Conservation (phyloP, 2,113 vertebrate species). For the Columbina picui region DNA sequence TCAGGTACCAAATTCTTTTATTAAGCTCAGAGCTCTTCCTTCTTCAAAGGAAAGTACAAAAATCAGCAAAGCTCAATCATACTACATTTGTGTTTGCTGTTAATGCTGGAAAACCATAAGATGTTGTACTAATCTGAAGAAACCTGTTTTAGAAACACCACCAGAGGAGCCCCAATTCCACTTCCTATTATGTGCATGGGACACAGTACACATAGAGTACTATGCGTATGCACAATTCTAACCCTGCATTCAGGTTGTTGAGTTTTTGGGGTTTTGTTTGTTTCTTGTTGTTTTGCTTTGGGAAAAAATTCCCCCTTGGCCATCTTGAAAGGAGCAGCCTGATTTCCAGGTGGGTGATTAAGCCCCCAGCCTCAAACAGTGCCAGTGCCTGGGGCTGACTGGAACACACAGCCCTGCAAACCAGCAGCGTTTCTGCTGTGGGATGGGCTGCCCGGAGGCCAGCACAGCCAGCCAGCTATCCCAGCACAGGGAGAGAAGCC, state of each 20-base stretch:
- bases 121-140: neutral
- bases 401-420: neutral
- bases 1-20: neutral
- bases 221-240: neutral
- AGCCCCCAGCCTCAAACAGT: neutral
- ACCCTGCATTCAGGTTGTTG: neutral
- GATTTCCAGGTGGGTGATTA: neutral
- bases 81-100: neutral
- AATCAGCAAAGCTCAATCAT: neutral
- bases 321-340: neutral
- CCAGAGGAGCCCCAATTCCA: neutral
- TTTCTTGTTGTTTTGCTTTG: neutral
- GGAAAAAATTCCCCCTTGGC: neutral
- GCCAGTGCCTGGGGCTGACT: neutral
- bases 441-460: neutral
- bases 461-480: neutral
- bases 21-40: neutral
- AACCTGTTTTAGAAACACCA: neutral
- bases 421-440: neutral
- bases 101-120: neutral
- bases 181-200: too few species aligned
- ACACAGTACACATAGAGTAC: neutral
- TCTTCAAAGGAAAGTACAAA: neutral
- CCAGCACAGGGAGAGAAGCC: neutral
- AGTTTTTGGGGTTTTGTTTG: too few species aligned